A percentile compares a stretch with the other conserved stretches of the same genome.
These are phyloP conservation scores for Cheilosia pagana DNA, from an alignment of 2,888 invertebrate species.

Conservation along the genomic window DNA sequence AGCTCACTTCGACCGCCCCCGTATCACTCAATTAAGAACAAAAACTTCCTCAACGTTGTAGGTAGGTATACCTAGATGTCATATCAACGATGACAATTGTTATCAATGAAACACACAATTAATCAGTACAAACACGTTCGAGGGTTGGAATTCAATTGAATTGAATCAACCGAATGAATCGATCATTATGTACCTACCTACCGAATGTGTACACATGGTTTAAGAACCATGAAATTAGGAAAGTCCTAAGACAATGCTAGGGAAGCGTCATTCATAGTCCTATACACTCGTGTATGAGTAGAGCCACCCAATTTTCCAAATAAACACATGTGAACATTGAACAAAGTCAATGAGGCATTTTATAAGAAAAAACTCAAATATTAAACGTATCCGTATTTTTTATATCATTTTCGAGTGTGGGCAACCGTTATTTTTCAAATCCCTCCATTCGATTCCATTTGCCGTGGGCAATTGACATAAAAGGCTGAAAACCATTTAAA, in stretches of 20 bases:
- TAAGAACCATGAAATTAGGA: slow-evolving; percentile 28
- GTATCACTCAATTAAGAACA: slow-evolving; percentile 26
- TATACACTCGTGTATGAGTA: no score
- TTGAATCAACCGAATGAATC: slow-evolving; percentile 44
- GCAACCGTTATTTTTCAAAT: not conserved
- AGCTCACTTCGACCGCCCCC: slow-evolving; percentile 12
- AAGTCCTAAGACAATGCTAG: not conserved
- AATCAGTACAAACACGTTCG: slow-evolving; percentile 55
- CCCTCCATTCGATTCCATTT: no score
- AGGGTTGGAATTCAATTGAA: slow-evolving; percentile 34
- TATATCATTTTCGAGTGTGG: not conserved
- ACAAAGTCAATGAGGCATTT: slow-evolving; percentile 32
- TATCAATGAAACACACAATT: slow-evolving; percentile 27
- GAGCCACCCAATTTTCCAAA: no score
- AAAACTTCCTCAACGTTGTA: slow-evolving; percentile 7
- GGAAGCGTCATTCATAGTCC: no score
- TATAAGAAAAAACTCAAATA: slow-evolving; percentile 41
- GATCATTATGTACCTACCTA: not conserved
- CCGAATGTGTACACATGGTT: not conserved
- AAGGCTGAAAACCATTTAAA: no score
- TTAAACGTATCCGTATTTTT: slow-evolving; percentile 22
- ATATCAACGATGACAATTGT: slow-evolving; percentile 37
- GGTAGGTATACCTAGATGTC: not conserved
- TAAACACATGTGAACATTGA: not conserved
- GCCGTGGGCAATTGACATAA: no score